These are phyloP conservation scores for Micromys minutus DNA, from an alignment of 2,113 vertebrate genomes.

Conservation along the genomic window DNA sequence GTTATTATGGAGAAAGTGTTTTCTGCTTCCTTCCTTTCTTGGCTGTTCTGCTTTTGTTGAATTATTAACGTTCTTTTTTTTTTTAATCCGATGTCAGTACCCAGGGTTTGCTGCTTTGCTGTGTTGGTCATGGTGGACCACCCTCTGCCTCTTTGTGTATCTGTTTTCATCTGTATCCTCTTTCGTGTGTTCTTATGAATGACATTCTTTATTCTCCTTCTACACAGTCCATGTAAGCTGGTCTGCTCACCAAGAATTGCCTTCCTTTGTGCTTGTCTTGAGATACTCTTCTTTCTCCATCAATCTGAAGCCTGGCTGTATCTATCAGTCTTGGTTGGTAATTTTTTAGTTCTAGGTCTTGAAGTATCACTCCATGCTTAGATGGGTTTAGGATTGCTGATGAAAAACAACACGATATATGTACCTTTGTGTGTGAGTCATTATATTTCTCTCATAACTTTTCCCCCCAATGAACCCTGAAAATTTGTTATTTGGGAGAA, in stretches of 20 bases:
- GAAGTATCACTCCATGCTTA: neutral
- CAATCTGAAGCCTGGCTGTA: neutral
- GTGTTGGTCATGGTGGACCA: neutral
- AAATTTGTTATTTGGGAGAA: constrained; percentile 86
- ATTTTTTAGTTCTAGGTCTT: neutral
- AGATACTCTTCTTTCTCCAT: neutral
- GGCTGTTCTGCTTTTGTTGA: neutral
- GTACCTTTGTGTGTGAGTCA: neutral
- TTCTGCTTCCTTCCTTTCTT: neutral
- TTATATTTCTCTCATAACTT: neutral
- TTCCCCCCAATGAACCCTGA: constrained; percentile 82
- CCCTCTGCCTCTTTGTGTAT: neutral
- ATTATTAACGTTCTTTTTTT: neutral
- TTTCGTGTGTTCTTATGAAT: neutral
- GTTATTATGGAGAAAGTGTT: neutral
- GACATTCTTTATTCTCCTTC: neutral
- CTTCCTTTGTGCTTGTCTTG: neutral
- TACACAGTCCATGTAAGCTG: neutral
- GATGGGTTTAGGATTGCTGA: neutral
- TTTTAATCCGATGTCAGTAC: neutral
- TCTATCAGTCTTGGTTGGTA: neutral
- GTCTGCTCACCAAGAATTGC: neutral
- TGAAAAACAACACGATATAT: neutral
- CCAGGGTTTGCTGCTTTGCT: neutral
- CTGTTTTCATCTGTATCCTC: neutral